Conservation (phyloP, 2,113 vertebrate species). For the Pampusana beccarii region DNA sequence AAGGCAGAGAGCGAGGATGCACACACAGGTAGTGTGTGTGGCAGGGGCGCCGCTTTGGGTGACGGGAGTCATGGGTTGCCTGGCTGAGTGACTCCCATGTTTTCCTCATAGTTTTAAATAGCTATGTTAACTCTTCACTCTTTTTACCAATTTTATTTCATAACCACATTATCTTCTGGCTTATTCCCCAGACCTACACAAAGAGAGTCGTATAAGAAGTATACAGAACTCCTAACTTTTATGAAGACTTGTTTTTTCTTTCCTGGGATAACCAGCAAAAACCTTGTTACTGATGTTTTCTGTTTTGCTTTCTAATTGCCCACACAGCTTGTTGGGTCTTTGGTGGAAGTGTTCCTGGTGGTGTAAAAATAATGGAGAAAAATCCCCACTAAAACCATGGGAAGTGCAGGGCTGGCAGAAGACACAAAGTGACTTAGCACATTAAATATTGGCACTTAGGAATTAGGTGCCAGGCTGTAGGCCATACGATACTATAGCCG, state of each 20-base stretch:
- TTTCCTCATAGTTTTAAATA: not conserved
- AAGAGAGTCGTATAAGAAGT: not conserved
- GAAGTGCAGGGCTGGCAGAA: not conserved
- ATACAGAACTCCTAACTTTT: not conserved
- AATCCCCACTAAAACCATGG: not conserved
- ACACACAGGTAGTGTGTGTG: not conserved
- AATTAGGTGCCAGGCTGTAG: not conserved
- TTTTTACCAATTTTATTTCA: not conserved
- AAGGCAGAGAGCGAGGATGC: not conserved
- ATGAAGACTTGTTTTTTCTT: not conserved
- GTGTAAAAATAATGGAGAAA: not conserved
- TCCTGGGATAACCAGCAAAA: not conserved
- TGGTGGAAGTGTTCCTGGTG: not conserved
- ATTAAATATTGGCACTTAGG: not conserved
- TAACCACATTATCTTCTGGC: not conserved
- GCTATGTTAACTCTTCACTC: not conserved
- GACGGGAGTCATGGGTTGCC: not conserved
- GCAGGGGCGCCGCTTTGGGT: not conserved
- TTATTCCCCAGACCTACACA: not conserved
- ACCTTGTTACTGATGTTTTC: not conserved
- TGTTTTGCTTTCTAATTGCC: not conserved
- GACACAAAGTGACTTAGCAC: not conserved
- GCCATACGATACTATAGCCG: fast-evolving
- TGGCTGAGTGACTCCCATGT: not conserved
- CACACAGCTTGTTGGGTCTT: not conserved